These are phyloP conservation scores for Bombus impatiens DNA, from an alignment of 1,140 invertebrate genomes.

Conservation along the genomic window DNA sequence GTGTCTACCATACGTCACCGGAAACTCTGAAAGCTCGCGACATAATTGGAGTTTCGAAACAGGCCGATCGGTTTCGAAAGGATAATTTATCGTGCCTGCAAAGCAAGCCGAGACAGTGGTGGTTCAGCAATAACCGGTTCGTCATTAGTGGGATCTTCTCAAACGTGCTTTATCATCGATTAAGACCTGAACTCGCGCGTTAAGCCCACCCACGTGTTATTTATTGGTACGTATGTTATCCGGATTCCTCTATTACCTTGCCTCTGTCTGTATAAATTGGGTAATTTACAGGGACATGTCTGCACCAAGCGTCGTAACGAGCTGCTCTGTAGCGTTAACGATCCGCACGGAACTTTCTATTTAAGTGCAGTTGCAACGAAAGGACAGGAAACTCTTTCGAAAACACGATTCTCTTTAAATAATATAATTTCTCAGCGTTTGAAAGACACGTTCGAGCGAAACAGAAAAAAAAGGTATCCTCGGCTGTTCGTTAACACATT, in stretches of 20 bases:
- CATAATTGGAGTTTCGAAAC: constrained; percentile 53
- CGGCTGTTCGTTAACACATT: constrained; percentile 2
- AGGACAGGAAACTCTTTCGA: background rate
- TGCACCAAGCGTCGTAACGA: background rate
- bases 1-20: constrained; percentile 45
- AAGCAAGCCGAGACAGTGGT: background rate
- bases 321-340: background rate
- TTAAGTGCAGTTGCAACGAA: background rate
- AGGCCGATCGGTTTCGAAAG: constrained; percentile 33
- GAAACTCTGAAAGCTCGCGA: constrained; percentile 22
- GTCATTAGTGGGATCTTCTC: constrained; percentile 43
- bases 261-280: background rate
- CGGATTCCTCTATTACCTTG: constrained; percentile 18
- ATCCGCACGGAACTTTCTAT: background rate
- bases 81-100: constrained; percentile 47
- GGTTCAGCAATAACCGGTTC: constrained; percentile 40
- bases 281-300: background rate
- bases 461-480: background rate
- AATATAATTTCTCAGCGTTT: background rate
- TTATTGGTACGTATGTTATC: constrained; percentile 36
- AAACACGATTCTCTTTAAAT: background rate
- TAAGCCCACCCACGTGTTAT: constrained; percentile 21
- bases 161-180: constrained; percentile 46
- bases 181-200: constrained; percentile 32
- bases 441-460: background rate